Evolutionary conservation across 2,113 vertebrate species (phyloP).

Genomic region (Hippocampus abdominalis): DNA sequence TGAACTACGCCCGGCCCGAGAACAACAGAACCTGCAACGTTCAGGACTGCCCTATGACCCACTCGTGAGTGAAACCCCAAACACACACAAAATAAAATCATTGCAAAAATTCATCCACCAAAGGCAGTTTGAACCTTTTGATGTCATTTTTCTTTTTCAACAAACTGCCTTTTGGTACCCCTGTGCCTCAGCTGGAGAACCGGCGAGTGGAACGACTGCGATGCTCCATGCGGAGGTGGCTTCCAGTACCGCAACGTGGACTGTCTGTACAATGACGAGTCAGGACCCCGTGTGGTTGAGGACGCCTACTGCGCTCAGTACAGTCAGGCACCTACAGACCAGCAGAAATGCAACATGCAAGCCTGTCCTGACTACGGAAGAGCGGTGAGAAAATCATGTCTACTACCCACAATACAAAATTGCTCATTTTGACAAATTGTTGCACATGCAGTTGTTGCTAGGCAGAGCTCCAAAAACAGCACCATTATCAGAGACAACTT

Average conservation of each 20-base stretch:
- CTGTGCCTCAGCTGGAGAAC: slow-evolving; percentile 79
- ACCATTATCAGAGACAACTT: not conserved
- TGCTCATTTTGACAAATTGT: not conserved
- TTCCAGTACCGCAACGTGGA: slow-evolving; percentile 83
- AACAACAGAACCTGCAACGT: slow-evolving; percentile 81
- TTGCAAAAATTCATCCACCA: too few relatives aligned
- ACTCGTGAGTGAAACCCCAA: slow-evolving; percentile 67
- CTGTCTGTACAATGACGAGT: slow-evolving; percentile 74
- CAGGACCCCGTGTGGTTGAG: slow-evolving; percentile 72
- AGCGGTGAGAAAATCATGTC: slow-evolving; percentile 73
- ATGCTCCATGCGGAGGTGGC: slow-evolving; percentile 83
- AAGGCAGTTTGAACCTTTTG: not conserved
- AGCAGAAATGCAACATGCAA: slow-evolving; percentile 82
- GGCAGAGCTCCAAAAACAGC: not conserved
- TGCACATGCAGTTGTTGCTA: not conserved
- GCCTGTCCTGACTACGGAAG: slow-evolving; percentile 76
- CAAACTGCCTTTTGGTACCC: slow-evolving; percentile 6
- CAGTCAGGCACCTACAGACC: slow-evolving; percentile 70
- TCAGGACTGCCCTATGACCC: slow-evolving; percentile 82
- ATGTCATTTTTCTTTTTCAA: not conserved
- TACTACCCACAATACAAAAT: not conserved
- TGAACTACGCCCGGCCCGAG: slow-evolving; percentile 72
- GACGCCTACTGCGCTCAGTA: slow-evolving; percentile 75
- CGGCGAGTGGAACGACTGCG: slow-evolving; percentile 84
- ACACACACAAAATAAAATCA: too few relatives aligned